These are phyloP conservation scores for Belonocnema kinseyi DNA, from an alignment of 1,140 invertebrate species.

Conservation along the genomic window DNA sequence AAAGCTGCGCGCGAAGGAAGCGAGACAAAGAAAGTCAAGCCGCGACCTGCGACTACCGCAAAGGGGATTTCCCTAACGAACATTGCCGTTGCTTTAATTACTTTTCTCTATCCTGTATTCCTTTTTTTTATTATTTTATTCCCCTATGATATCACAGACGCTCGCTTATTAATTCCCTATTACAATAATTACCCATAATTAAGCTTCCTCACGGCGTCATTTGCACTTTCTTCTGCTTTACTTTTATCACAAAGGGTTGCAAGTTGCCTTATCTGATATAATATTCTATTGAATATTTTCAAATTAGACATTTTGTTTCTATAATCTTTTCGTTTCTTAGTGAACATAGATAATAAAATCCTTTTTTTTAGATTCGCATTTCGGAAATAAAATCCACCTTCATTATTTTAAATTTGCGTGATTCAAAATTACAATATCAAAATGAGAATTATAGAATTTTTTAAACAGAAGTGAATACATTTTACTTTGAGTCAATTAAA, in stretches of 20 bases:
- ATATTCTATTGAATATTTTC: slow-evolving; percentile 13
- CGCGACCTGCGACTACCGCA: slow-evolving; percentile 36
- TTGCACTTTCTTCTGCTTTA: slow-evolving; percentile 42
- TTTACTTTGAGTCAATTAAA: too few species aligned
- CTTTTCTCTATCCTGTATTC: slow-evolving; percentile 43
- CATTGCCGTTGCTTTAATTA: slow-evolving; percentile 60
- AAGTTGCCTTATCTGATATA: background rate
- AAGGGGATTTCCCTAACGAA: slow-evolving; percentile 59
- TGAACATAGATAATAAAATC: too few species aligned
- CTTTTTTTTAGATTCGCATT: too few species aligned
- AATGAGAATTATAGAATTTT: too few species aligned
- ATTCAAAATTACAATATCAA: too few species aligned
- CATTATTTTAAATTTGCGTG: too few species aligned
- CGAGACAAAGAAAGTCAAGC: slow-evolving; percentile 40
- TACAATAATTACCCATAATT: slow-evolving; percentile 55
- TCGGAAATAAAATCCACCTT: too few species aligned
- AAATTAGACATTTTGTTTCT: slow-evolving; percentile 4
- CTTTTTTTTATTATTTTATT: slow-evolving; percentile 39
- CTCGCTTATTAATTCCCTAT: slow-evolving; percentile 53
- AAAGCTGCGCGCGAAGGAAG: slow-evolving; percentile 51
- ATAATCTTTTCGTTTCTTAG: background rate
- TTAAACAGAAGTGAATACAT: too few species aligned
- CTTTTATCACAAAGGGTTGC: slow-evolving; percentile 32
- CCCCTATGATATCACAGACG: slow-evolving; percentile 28
- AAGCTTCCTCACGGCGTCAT: slow-evolving; percentile 18